Evolutionary conservation across 2,113 vertebrate genomes (phyloP).

Genomic region (Porphyrio hochstetteri): DNA sequence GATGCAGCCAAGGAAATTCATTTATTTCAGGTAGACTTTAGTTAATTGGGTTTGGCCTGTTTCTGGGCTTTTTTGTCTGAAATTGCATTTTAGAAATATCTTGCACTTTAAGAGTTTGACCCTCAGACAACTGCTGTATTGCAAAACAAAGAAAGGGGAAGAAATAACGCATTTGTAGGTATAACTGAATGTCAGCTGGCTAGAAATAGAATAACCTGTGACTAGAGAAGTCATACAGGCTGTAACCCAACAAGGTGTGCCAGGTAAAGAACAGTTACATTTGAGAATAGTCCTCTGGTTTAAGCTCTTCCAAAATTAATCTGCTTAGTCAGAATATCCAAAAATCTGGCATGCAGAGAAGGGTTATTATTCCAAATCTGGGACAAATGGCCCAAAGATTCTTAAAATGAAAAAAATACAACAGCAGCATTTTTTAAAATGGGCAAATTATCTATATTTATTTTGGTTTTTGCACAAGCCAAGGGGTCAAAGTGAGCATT

Average conservation of each 20-base stretch:
- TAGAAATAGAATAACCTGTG: neutral
- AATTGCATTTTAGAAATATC: neutral
- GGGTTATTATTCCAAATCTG: neutral
- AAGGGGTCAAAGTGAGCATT: neutral
- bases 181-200: neutral
- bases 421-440: neutral
- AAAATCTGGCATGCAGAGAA: neutral
- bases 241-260: neutral
- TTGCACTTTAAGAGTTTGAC: neutral
- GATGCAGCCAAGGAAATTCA: neutral
- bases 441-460: neutral
- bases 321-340: neutral
- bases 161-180: neutral
- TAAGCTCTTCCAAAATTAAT: neutral
- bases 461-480: neutral
- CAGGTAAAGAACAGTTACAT: neutral
- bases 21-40: neutral
- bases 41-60: neutral
- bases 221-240: neutral
- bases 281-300: neutral
- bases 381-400: neutral
- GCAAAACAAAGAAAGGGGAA: neutral
- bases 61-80: neutral
- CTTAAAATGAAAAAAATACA: neutral
- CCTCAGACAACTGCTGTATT: neutral